Evolutionary conservation across 2,888 invertebrate species (phyloP), one percentile per base, ranked within the genome.

Genomic region (Drosophila recens): DNA sequence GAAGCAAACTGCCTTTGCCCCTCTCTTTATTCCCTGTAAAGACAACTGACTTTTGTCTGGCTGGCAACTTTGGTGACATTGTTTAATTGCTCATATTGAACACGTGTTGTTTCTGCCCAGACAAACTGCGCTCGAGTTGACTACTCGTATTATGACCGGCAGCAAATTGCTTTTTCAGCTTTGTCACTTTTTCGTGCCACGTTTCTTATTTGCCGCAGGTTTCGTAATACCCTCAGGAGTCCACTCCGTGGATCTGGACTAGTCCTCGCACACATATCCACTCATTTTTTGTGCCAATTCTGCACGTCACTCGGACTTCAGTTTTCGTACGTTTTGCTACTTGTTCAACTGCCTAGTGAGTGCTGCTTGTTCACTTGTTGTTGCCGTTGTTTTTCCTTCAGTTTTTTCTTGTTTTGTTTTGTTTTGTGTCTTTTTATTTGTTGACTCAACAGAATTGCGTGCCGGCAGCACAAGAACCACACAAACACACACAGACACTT

Each of bases 81-180:
- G 86, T 86, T 86, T 86, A 86, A 86, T 86, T 89, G 90, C 90
- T 89, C 88, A 89, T 89, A 86, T 86, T 85, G 88, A 86, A 88
- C 86, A 86, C 86, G 90, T 88, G 86, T 89, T 80, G 80, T 86
- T 66, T 75, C 70, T 67, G 67, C 54, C 10, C 46, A 11, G 34
- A 48, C 67, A 46, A 62, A 69, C 38, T 51, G 27, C 74, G 75
- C 71, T 69, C 59, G 67, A 74, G 77, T 67, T 71, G 75, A 70
- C 78, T 68, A 43, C 69, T 67, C 54, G 83, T 82, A 82, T 82
- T 88, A 86, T 82, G 67, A 71, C 87, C 72, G 59, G 64, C 74
- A 81, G 81, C 81, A 86, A 86, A 86, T 86, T 86, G 87, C 89
- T 89, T 89, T 86, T 89, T 87, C 81, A 87, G 86, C 86, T 87